These are phyloP conservation scores for Rhynchonycteris naso DNA, from an alignment of 2,797 vertebrate species.

Conservation along the genomic window DNA sequence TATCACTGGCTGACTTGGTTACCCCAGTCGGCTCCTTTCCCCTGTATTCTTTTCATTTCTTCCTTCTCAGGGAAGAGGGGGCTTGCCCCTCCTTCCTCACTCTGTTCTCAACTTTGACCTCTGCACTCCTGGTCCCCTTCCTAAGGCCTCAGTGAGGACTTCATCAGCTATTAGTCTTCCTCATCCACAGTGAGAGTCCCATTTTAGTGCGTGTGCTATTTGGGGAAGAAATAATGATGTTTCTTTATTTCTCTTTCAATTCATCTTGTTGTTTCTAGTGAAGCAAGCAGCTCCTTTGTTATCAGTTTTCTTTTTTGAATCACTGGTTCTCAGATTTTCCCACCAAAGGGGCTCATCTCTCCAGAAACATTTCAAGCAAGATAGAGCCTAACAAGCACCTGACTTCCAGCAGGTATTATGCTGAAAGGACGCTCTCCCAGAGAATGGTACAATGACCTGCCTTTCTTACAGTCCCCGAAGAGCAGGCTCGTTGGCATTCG, in stretches of 20 bases:
- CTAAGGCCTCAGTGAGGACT: not conserved
- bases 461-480: not conserved
- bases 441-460: not conserved
- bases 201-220: not conserved
- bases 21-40: too few relatives aligned
- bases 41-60: too few relatives aligned
- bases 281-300: not conserved
- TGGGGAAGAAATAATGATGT: not conserved
- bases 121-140: not conserved
- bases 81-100: too few relatives aligned
- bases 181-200: not conserved
- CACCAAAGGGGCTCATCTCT: not conserved
- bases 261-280: not conserved
- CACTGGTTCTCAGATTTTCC: not conserved
- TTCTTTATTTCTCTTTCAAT: slow-evolving; percentile 23
- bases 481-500: not conserved
- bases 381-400: not conserved
- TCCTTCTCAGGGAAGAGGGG: too few relatives aligned
- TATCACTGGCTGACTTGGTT: too few relatives aligned
- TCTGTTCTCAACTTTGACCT: not conserved
- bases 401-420: not conserved
- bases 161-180: not conserved
- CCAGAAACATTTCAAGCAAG: slow-evolving; percentile 45
- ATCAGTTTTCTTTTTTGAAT: not conserved
- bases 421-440: not conserved